Evolutionary conservation across 30 jellyfish, hydroid and myxozoan genomes (phyloP).

Genomic region (Cassiopea andromeda): DNA sequence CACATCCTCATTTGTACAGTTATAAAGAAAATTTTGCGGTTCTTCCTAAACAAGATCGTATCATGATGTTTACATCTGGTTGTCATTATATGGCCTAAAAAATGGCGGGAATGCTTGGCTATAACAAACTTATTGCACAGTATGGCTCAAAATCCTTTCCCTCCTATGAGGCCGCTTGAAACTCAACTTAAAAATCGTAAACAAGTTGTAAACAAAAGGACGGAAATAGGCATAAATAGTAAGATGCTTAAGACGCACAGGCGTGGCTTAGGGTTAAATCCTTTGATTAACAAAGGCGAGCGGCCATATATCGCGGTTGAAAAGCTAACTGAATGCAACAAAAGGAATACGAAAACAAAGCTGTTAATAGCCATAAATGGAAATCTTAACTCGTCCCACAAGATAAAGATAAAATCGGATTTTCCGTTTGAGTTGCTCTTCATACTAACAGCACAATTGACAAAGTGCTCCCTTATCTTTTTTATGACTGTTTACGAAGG

Average conservation of each 20-base stretch:
- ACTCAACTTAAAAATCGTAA: constrained; percentile 3
- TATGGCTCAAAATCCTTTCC: background rate
- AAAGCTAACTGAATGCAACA: background rate
- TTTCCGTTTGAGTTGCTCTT: constrained; percentile 31
- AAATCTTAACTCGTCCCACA: constrained; percentile 4
- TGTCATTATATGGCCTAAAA: background rate
- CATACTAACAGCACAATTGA: constrained; percentile 36
- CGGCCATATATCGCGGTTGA: constrained; percentile 17
- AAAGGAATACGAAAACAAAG: background rate
- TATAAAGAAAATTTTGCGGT: no score
- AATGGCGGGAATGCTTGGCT: background rate
- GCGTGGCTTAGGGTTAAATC: constrained; percentile 10
- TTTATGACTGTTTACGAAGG: constrained; percentile 40
- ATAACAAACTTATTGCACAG: background rate
- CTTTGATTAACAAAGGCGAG: background rate
- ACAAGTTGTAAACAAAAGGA: constrained; percentile 4
- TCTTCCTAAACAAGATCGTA: no score
- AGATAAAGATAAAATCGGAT: constrained; percentile 26
- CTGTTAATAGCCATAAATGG: constrained; percentile 41
- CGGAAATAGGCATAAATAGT: constrained; percentile 11
- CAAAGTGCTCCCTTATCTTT: constrained; percentile 28
- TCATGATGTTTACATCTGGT: no score
- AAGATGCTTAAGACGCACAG: background rate
- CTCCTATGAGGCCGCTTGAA: background rate
- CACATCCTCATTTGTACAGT: no score